A percentile compares a stretch with the other conserved stretches of the same genome.
These are phyloP conservation scores for Lepus europaeus DNA, from an alignment of 2,113 vertebrate species.

Conservation along the genomic window DNA sequence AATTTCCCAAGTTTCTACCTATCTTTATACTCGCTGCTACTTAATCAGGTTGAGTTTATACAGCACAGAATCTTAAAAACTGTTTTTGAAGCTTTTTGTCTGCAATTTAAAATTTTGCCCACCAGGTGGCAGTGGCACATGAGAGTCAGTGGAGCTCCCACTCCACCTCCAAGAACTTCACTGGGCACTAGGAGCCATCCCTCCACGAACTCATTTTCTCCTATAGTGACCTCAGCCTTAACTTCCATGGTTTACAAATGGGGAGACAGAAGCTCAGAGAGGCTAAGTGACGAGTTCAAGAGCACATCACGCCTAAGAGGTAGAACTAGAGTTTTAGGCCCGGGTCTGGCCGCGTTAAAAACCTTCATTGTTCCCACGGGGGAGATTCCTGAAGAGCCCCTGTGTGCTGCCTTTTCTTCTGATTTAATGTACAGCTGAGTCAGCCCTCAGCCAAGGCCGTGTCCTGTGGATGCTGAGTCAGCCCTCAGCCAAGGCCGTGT, in stretches of 20 bases:
- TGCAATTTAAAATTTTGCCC: neutral
- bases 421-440: neutral
- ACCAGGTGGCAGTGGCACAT: constrained; percentile 30
- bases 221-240: neutral
- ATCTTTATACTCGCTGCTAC: neutral
- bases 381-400: neutral
- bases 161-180: neutral
- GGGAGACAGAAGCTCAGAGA: neutral
- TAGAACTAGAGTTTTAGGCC: neutral
- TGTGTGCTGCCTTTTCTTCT: neutral
- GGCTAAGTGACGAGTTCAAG: neutral
- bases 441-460: neutral
- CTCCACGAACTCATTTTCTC: too few species aligned
- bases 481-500: neutral
- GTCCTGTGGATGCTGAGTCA: too few species aligned
- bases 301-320: neutral
- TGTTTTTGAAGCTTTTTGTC: neutral
- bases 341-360: neutral
- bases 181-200: neutral
- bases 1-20: neutral
- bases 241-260: neutral
- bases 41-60: neutral
- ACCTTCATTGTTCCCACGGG: neutral
- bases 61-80: neutral
- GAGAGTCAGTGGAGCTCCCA: neutral